A percentile compares a stretch with the other conserved stretches of the same genome.
Conservation (phyloP, 2,797 vertebrate species). For the Cichlasoma orientale region DNA sequence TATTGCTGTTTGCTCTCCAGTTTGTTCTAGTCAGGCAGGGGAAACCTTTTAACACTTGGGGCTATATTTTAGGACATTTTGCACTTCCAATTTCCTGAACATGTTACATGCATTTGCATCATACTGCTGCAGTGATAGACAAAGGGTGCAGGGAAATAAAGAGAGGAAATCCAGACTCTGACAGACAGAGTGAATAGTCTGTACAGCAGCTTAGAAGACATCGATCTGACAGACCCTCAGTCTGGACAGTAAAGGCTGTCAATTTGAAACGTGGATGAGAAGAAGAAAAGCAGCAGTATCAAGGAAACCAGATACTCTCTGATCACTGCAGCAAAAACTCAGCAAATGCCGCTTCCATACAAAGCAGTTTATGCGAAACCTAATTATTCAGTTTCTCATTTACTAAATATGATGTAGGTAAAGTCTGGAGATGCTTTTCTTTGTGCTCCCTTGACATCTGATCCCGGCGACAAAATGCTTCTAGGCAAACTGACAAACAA, state of each 20-base stretch:
- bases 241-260: conserved; percentile 48
- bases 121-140: conserved; percentile 65
- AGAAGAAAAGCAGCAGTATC: conserved; percentile 17
- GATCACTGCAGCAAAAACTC: conserved; percentile 13
- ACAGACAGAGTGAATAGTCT: conserved; percentile 38
- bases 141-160: conserved; percentile 40
- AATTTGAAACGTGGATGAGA: conserved; percentile 33
- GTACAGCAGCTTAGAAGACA: conserved; percentile 39
- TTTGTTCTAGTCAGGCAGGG: conserved; percentile 25
- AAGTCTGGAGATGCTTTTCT: conserved; percentile 1
- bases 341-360: not conserved
- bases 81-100: conserved; percentile 34
- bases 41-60: conserved; percentile 14
- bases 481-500: conserved; percentile 32
- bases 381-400: not conserved
- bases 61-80: conserved; percentile 18
- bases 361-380: conserved; percentile 4
- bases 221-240: conserved; percentile 54
- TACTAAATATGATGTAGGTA: not conserved
- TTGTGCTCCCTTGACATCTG: conserved; percentile 21
- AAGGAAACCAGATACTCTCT: conserved; percentile 24
- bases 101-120: conserved; percentile 73
- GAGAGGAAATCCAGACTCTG: conserved; percentile 42
- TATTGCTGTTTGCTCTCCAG: conserved; percentile 24
- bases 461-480: conserved; percentile 27